Base-by-base conservation (phyloP, 64 coral and sea anemone species). In the Pocillopora verrucosa region DNA sequence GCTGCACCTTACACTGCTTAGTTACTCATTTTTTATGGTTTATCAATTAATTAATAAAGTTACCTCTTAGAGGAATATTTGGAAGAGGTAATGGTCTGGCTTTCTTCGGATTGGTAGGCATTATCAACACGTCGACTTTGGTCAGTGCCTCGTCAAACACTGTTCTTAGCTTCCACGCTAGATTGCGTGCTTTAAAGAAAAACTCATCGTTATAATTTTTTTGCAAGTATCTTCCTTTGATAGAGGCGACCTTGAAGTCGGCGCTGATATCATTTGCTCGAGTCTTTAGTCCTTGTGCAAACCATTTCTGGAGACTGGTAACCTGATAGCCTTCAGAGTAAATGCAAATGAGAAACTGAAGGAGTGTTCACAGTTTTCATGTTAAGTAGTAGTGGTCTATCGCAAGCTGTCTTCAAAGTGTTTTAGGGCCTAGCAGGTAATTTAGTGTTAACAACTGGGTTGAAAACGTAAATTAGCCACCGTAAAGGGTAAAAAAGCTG, bases 191-290 rank as follows among this genome's bases (percentile, higher is more conserved):
- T 51, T 92, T 92, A 34, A 73, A 65, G 36, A 79, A 76, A n/a
- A 68, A 76, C 11, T 87, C 26, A 77, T 77, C 74, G 25, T 87
- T 41, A 41, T 65, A 74, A 36, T 57, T 76, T 7, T 87, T 75
- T 61, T 85, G 80, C 13, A 92, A 75, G 75, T 86, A 87, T 69
- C 87, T 87, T 11, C 90, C 90, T 36, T 57, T 76, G 13, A 92
- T 60, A 74, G 75, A 82, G 7, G 16, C 34, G 15, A 86, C 60
- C 14, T 86, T 86, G 1, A 57, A 15, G 34, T 86, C 69, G 13
- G 69, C 70, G 36, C 36, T 69, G 16, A 92, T 9, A 11, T 78
- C 80, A 79, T 92, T 87, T 26, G 74, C 61, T 11, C 45, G 60
- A 34, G 61, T 41, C 57, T 58, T 87, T 13, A 87, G 38, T 76